Conservation (phyloP, 2,888 invertebrate genomes). For the Epinotia demarniana region DNA sequence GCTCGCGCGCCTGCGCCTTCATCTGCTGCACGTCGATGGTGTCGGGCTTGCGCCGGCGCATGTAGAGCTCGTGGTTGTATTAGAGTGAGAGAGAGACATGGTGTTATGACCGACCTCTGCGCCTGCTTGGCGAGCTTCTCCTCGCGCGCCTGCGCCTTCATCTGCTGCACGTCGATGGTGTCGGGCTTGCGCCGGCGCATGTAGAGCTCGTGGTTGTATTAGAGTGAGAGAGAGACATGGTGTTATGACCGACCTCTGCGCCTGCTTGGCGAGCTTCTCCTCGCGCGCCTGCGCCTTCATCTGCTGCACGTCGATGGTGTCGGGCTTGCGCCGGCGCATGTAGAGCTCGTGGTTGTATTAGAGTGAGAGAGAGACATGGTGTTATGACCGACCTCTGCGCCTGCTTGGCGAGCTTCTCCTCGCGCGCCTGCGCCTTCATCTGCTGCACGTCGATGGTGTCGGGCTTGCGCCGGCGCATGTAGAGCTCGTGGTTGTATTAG, state of each 20-base stretch:
- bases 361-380: too few relatives aligned
- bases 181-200: slow-evolving; percentile 99
- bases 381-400: too few relatives aligned
- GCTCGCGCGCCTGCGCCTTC: slow-evolving; percentile 99
- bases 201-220: too few relatives aligned
- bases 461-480: slow-evolving; percentile 99
- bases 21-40: slow-evolving; percentile 99
- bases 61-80: slow-evolving; percentile 99
- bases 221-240: too few relatives aligned
- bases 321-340: slow-evolving; percentile 99
- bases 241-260: too few relatives aligned
- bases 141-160: slow-evolving; percentile 99
- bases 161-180: slow-evolving; percentile 99
- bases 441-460: slow-evolving; percentile 99
- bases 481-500: slow-evolving; percentile 99
- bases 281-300: slow-evolving; percentile 99
- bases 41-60: slow-evolving; percentile 99
- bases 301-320: slow-evolving; percentile 99
- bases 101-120: too few relatives aligned
- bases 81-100: too few relatives aligned
- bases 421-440: slow-evolving; percentile 99
- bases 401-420: slow-evolving; percentile 98
- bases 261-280: slow-evolving; percentile 97
- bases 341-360: slow-evolving; percentile 99
- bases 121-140: too few relatives aligned